Conservation (phyloP, 2,113 vertebrate species). For the Mesoclemmys tuberculata region DNA sequence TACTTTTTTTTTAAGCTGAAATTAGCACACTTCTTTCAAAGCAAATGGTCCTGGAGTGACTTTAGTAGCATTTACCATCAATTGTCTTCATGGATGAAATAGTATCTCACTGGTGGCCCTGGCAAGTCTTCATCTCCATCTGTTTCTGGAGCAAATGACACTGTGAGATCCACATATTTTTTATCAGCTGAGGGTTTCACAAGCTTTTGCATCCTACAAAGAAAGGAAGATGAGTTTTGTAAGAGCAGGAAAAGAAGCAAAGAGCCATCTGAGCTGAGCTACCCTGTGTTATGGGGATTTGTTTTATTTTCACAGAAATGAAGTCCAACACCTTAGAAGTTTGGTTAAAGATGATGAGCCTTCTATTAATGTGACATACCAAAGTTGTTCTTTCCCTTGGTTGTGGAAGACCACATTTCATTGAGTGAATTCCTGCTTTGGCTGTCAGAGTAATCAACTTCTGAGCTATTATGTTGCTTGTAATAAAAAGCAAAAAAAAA, state of each 20-base stretch:
- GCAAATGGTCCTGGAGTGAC: slow-evolving; percentile 54
- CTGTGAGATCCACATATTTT: slow-evolving; percentile 95
- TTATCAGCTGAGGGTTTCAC: slow-evolving; percentile 92
- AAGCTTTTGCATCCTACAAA: slow-evolving; percentile 95
- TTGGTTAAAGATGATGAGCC: neutral
- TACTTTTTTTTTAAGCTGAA: slow-evolving; percentile 66
- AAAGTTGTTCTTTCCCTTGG: neutral
- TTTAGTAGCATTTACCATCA: slow-evolving; percentile 67
- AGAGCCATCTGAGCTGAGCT: neutral
- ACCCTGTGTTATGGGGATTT: neutral
- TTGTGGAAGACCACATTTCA: neutral
- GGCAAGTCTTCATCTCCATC: slow-evolving; percentile 95
- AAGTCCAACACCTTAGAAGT: neutral
- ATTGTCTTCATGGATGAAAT: slow-evolving; percentile 85
- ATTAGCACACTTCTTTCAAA: slow-evolving; percentile 66
- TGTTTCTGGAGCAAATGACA: slow-evolving; percentile 93
- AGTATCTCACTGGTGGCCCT: slow-evolving; percentile 96
- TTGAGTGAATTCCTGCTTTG: neutral
- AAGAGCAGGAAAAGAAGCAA: neutral
- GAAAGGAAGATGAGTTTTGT: slow-evolving; percentile 29
- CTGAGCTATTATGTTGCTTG: neutral
- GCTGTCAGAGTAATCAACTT: neutral
- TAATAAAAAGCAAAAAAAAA: neutral
- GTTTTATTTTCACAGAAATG: neutral
- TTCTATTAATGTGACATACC: neutral